Base-by-base conservation (phyloP, 2,888 invertebrate species). In the Chrysolina oricalcia region DNA sequence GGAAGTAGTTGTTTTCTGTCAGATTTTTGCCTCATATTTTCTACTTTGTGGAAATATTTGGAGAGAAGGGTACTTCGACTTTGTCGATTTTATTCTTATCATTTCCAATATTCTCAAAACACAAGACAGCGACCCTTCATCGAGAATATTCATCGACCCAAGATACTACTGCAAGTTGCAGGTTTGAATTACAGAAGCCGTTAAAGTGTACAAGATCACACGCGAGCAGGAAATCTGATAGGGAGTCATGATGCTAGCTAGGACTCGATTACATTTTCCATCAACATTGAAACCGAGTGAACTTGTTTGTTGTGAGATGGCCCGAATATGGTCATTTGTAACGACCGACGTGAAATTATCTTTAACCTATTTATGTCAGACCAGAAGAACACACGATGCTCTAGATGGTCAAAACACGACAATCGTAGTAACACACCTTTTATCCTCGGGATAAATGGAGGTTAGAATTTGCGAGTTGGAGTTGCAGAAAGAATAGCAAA, bases 341-440 rank as follows among this genome's bases (percentile, higher is more conserved):
- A 50, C 50, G 50, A 15, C n/a, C 3, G n/a, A 50, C 50, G 19
- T 50, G 50, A 50, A 50, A 50, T 50, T 50, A 50, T 50, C 50
- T 50, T 1, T 17, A 17, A 50, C 50, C 50, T 50, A 50, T 50
- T 50, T 50, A 50, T 50, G 50, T 50, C 50, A 50, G 50, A 50
- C 10, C 19, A 17, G 50, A 50, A 50, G 50, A 50, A 50, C 50
- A 50, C 19, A 50, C 50, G 6, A 50, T 50, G 19, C 50, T 50
- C 50, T 50, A 50, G 50, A 50, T 50, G 50, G 50, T 50, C 19
- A 17, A 50, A 50, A 50, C 50, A 50, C 50, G 50, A 50, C 50
- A 17, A 17, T 50, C 50, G 19, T 19, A n/a, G 15, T 19, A 50
- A 50, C 50, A 50, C 50, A 50, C 50, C 50, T 50, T 50, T 4